Base-by-base conservation (phyloP, 2,113 vertebrate genomes). In the Lagopus leucura region DNA sequence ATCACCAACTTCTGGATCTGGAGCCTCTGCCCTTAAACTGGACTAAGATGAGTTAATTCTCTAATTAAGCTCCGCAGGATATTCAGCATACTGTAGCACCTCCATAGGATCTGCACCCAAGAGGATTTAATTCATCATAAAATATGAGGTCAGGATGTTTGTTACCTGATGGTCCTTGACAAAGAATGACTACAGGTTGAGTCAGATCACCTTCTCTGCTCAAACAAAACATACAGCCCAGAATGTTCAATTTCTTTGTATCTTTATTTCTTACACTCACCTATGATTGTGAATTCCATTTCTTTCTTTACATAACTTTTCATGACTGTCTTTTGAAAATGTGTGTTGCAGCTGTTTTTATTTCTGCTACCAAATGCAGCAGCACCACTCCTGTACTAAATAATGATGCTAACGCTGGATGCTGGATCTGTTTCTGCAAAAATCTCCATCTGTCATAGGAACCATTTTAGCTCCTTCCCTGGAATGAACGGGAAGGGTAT, bases 71-170 rank as follows among this genome's bases (percentile, higher is more conserved):
- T 67, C n/a, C 52, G 11, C 18, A n/a, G 32, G 9, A 58, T 8
- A 6, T 54, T 82, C n/a, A 54, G 14, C 13, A n/a, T 21, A 38
- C 7, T 48, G 38, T 36, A 69, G 38, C 25, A 64, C 7, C 25
- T 13, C 5, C 0, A 0, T n/a, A 57, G 7, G 22, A 80, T 21
- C 17, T 66, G 4, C 6, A 18, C 2, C 5, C 4, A 8, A 6
- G 20, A 28, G 8, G 36, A 27, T 21, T 67, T 40, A 27, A 22
- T 64, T 36, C 16, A 10, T 64, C 25, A 47, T 3, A 2, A 45
- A 54, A 40, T 22, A 38, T 2, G 5, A 30, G 47, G 17, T 34
- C 34, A 40, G 34, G 14, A 34, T 1, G 1, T 55, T 57, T 54
- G 27, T 28, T 28, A 55, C 7, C 16, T 71, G 55, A 78, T 1